These are phyloP conservation scores for Nymphicus hollandicus DNA, from an alignment of 2,113 vertebrate species.

Conservation along the genomic window DNA sequence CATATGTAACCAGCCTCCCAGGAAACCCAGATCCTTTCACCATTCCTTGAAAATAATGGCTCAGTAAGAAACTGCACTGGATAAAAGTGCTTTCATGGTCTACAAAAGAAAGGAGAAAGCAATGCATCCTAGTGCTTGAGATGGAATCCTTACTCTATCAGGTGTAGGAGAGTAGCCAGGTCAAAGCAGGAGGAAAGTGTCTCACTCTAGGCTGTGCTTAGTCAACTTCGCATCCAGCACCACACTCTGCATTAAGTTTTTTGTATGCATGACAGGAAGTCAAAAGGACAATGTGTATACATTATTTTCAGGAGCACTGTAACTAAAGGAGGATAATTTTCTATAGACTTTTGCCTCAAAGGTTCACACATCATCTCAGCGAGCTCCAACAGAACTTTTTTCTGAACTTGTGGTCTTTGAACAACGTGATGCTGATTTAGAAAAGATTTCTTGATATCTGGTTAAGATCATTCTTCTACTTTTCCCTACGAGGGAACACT, in stretches of 20 bases:
- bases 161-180: neutral
- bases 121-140: neutral
- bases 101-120: neutral
- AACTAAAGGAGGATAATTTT: neutral
- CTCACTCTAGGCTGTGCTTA: neutral
- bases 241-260: neutral
- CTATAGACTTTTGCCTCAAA: neutral
- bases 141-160: neutral
- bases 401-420: neutral
- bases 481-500: neutral
- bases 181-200: neutral
- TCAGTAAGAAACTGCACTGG: neutral
- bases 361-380: neutral
- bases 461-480: neutral
- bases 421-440: neutral
- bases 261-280: neutral
- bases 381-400: neutral
- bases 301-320: neutral
- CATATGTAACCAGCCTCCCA: neutral
- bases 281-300: neutral
- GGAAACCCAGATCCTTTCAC: neutral
- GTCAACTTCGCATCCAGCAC: neutral
- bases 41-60: neutral
- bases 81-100: neutral
- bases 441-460: neutral